These are phyloP conservation scores for Arremon aurantiirostris DNA, from an alignment of 2,797 vertebrate species.

Conservation along the genomic window DNA sequence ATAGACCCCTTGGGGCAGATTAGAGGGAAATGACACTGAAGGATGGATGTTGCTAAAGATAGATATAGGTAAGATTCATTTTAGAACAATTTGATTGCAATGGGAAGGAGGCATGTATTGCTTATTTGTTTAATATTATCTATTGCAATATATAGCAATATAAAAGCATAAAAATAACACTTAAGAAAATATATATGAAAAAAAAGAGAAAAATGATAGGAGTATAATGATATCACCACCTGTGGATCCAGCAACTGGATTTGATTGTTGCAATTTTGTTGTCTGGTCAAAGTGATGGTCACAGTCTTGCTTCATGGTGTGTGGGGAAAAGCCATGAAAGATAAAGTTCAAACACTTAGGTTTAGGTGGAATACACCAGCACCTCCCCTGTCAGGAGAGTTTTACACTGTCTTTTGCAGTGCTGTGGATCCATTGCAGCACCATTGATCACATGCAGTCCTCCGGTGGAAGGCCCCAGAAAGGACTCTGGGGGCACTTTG, in stretches of 20 bases:
- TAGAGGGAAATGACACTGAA: not conserved
- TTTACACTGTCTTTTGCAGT: not conserved
- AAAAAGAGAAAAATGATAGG: not conserved
- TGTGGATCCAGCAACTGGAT: accelerated
- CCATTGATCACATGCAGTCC: not conserved
- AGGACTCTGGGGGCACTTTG: accelerated
- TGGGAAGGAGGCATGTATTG: not conserved
- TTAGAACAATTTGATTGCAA: not conserved
- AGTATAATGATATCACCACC: not conserved
- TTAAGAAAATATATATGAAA: not conserved
- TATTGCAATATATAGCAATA: not conserved
- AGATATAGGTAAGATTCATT: not conserved
- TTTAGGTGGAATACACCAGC: not conserved
- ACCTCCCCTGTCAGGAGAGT: accelerated
- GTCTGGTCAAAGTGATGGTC: not conserved
- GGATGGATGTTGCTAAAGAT: not conserved
- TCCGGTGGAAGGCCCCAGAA: not conserved
- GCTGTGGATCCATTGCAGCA: not conserved
- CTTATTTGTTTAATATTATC: not conserved
- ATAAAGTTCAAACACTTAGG: not conserved
- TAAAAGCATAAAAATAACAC: not conserved
- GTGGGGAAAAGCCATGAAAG: not conserved
- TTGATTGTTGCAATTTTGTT: not conserved
- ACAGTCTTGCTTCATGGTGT: accelerated
- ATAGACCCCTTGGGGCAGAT: too few relatives aligned